phyloP scores from a whole-genome alignment of 1,140 invertebrate genomes.

The Brachystomella parvula region DNA sequence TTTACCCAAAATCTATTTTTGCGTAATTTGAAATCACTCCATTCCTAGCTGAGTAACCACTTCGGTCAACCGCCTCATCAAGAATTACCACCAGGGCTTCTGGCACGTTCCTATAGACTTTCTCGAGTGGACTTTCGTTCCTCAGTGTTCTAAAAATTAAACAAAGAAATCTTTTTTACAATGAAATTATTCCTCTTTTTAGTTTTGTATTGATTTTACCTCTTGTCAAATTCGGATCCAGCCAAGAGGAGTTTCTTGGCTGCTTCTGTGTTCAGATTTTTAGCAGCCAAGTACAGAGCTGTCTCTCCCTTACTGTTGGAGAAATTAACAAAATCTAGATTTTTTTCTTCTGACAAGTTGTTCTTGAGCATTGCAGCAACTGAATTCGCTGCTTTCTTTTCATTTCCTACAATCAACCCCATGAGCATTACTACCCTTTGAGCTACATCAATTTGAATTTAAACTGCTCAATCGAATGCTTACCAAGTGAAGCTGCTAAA shows the following conservation, averaged over 20 bases:
- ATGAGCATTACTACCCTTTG: too few relatives aligned
- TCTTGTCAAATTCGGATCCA: slow-evolving; percentile 12
- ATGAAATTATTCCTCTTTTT: neutral
- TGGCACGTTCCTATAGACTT: slow-evolving; percentile 14
- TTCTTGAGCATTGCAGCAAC: slow-evolving; percentile 1
- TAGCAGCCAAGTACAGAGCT: slow-evolving; percentile 7
- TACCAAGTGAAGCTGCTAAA: slow-evolving; percentile 6
- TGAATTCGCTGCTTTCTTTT: slow-evolving; percentile 4
- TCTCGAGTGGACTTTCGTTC: slow-evolving; percentile 11
- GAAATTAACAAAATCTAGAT: slow-evolving; percentile 7
- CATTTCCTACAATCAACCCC: slow-evolving; percentile 8
- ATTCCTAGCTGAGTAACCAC: slow-evolving; percentile 2
- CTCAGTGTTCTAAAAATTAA: neutral
- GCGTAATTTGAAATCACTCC: slow-evolving; percentile 12
- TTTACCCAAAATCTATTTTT: slow-evolving; percentile 15
- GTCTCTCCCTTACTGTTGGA: slow-evolving; percentile 1
- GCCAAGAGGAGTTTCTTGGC: slow-evolving; percentile 3
- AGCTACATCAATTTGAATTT: too few relatives aligned
- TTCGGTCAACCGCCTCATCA: slow-evolving; percentile 4
- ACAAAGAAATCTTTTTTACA: too few relatives aligned
- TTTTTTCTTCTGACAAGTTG: neutral
- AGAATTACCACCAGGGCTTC: slow-evolving; percentile 11
- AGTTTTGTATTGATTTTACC: too few relatives aligned
- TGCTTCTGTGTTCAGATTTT: slow-evolving; percentile 3
- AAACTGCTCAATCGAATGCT: too few relatives aligned